Evolutionary conservation across 2,888 invertebrate species (phyloP).

Genomic region (Dinocampus coccinellae): DNA sequence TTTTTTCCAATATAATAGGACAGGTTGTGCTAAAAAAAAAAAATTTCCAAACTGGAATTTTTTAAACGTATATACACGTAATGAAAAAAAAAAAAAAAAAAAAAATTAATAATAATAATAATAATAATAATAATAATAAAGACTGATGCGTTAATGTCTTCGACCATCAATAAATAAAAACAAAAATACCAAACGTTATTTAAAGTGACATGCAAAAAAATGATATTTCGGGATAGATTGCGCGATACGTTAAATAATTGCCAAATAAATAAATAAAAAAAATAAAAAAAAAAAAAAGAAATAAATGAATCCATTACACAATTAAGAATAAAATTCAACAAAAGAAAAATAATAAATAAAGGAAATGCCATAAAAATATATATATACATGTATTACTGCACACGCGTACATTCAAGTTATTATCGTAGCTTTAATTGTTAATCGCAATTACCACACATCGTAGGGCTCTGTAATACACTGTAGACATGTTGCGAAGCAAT

Average conservation of each 20-base stretch:
- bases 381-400: slow-evolving; percentile 59
- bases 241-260: neutral
- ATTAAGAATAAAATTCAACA: slow-evolving; percentile 45
- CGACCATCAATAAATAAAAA: neutral
- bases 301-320: slow-evolving; percentile 42
- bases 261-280: neutral
- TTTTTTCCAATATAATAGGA: neutral
- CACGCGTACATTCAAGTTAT: slow-evolving; percentile 65
- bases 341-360: slow-evolving; percentile 40
- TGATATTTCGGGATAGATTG: neutral
- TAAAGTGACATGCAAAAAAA: neutral
- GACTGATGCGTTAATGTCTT: neutral
- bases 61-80: neutral
- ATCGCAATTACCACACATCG: slow-evolving; percentile 65
- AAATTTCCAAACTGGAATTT: neutral
- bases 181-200: neutral
- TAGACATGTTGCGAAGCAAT: slow-evolving; percentile 41
- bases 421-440: slow-evolving; percentile 68
- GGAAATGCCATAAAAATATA: slow-evolving; percentile 53
- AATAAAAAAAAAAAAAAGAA: neutral
- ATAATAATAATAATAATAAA: neutral
- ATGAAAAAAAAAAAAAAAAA: neutral
- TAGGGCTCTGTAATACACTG: slow-evolving; percentile 64
- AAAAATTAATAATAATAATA: neutral
- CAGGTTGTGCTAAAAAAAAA: slow-evolving; percentile 6